Evolutionary conservation across 2,888 invertebrate genomes (phyloP), one percentile per base, ranked within the genome.

Genomic region (Calameuta filiformis): DNA sequence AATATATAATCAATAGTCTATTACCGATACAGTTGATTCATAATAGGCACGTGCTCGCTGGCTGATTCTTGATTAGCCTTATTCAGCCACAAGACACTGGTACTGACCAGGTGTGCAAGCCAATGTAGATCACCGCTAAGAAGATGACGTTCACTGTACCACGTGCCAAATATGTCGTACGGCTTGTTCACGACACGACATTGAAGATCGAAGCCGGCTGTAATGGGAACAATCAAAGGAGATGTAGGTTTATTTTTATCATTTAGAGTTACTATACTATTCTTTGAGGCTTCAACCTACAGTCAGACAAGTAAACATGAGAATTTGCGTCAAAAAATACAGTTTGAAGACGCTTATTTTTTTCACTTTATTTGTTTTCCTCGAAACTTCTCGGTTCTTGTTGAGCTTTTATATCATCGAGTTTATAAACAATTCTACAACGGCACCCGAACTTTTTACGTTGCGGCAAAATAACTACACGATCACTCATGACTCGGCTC

Each of bases 151-250:
- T 96, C 96, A 87, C 95, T 96, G 89, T 96, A 97, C 97, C 97
- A 97, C n/a, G 96, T 95, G 12, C 97, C 97, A 92, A 97, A 97
- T 83, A 97, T 95, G 90, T 97, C 97, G 87, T 97, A 97, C 0
- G 97, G 97, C 85, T 96, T 96, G 92, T 97, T 97, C 75, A 94
- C 94, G 11, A 97, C 95, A 75, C 96, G 92, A 86, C 96, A 96
- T 84, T 95, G 94, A 68, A 95, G 92, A 83, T 94, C 93, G 86
- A 96, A 96, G 77, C 94, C 94, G 87, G 93, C 95, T 95, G 88
- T 71, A 92, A 90, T 77, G 31, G 15, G 56, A 15, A 73, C 35
- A 12, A 40, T 75, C 37, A 30, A 35, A 68, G 56, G 40, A 30
- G 73, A 56, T 34, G 33, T 68, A 37, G n/a, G 33, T 77, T 77